Evolutionary conservation across 2,888 invertebrate species (phyloP), one percentile per base, ranked within the genome.

Genomic region (Microdon myrmicae): DNA sequence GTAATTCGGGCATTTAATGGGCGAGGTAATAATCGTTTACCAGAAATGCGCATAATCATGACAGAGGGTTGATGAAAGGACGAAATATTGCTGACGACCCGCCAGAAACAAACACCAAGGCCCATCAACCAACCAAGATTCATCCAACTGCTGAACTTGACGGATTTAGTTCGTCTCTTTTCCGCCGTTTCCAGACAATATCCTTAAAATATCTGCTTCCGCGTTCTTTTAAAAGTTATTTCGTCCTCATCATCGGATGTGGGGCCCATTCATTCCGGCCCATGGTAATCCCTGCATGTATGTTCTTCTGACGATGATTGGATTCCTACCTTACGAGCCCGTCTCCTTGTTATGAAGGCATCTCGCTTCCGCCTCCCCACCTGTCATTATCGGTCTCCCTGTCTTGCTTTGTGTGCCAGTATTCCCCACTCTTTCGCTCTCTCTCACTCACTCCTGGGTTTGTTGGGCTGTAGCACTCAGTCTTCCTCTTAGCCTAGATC

Each of bases 121-220:
- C n/a, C n/a, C n/a, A n/a, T n/a, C 22, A 43, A 22, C 64, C 64
- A 64, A 64, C 64, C 64, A 64, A 53, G 47, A 51, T 53, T 47
- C 58, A 51, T 47, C 58, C 64, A 64, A 58, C 56, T 64, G 22
- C 54, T 54, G 54, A 60, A 41, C 14, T n/a, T 22, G 35, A 35
- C 19, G 17, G 8, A 31, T 28, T 39, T 8, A 8, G 9, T 44
- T 31, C 32, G 28, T 58, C 58, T 64, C 64, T 41, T 47, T 64
- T 47, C 12, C 41, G 3, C 61, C 7, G 26, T 26, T 17, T 34
- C 38, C 2, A 14, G 3, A n/a, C 7, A 9, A 14, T 32, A 39
- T n/a, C 19, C 13, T 35, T 13, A 20, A 8, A n/a, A 43, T 12
- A 32, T 39, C 39, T 38, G 20, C 4, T 29, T 26, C 22, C 28